Conservation (phyloP, 2,888 invertebrate species). For the Onthophagus sagittarius region DNA sequence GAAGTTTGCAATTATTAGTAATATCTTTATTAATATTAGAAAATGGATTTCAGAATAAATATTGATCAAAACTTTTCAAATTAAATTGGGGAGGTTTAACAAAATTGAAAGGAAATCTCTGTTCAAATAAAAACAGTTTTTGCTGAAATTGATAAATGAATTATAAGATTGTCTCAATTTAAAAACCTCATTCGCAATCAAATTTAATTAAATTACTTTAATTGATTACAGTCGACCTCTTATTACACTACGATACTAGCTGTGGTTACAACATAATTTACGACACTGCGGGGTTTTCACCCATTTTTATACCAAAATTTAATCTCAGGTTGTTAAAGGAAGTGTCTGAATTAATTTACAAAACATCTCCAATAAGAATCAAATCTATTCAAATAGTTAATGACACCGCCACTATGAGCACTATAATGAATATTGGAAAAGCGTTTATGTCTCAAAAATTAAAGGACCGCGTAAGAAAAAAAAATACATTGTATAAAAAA, state of each 20-base stretch:
- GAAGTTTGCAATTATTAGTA: too few species aligned
- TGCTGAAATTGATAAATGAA: too few species aligned
- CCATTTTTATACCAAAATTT: neutral
- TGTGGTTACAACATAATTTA: neutral
- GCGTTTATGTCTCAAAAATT: neutral
- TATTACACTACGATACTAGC: neutral
- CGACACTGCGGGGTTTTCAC: neutral
- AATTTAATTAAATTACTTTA: neutral
- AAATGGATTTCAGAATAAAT: too few species aligned
- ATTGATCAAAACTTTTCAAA: too few species aligned
- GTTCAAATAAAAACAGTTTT: too few species aligned
- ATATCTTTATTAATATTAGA: too few species aligned
- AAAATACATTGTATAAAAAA: neutral
- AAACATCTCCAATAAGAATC: neutral
- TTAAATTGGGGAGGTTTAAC: too few species aligned
- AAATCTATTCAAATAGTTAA: neutral
- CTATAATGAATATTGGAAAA: neutral
- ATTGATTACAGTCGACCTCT: constrained; percentile 1
- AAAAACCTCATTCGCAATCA: too few species aligned
- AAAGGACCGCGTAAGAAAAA: neutral
- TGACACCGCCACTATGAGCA: neutral
- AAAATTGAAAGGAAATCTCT: too few species aligned
- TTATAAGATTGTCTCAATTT: too few species aligned
- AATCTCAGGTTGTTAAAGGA: neutral
- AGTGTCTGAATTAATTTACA: neutral